These are phyloP conservation scores for Sarcophaga peregrina DNA, from an alignment of 1,140 invertebrate genomes.

Conservation along the genomic window DNA sequence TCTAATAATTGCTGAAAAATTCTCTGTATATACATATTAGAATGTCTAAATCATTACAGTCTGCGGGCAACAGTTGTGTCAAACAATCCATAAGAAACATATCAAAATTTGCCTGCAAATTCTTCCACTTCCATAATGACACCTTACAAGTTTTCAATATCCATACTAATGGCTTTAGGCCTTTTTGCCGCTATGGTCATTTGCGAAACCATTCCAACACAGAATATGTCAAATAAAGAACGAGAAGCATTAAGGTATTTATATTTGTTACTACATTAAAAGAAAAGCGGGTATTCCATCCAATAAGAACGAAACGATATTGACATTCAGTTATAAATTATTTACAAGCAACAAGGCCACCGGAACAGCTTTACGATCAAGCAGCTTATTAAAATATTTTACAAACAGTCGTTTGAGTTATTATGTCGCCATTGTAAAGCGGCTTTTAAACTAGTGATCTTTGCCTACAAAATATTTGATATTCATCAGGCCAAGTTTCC, in stretches of 20 bases:
- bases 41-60: neutral
- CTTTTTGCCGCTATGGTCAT: conserved; percentile 29
- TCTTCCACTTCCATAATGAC: neutral
- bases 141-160: neutral
- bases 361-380: too few species aligned
- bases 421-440: too few species aligned
- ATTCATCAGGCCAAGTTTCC: too few species aligned
- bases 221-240: conserved; percentile 72
- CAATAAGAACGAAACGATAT: too few species aligned
- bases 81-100: neutral
- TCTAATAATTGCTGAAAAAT: neutral
- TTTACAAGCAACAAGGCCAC: too few species aligned
- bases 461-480: too few species aligned
- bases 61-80: neutral
- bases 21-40: neutral
- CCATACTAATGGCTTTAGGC: conserved; percentile 25
- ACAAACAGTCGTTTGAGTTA: too few species aligned
- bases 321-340: too few species aligned
- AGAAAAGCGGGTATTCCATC: too few species aligned
- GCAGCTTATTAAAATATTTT: too few species aligned
- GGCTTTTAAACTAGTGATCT: too few species aligned
- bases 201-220: conserved; percentile 59
- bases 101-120: neutral
- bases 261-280: neutral
- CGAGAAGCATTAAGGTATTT: conserved; percentile 69